Conservation (phyloP, 2,113 vertebrate genomes). For the Lagenorhynchus albirostris region DNA sequence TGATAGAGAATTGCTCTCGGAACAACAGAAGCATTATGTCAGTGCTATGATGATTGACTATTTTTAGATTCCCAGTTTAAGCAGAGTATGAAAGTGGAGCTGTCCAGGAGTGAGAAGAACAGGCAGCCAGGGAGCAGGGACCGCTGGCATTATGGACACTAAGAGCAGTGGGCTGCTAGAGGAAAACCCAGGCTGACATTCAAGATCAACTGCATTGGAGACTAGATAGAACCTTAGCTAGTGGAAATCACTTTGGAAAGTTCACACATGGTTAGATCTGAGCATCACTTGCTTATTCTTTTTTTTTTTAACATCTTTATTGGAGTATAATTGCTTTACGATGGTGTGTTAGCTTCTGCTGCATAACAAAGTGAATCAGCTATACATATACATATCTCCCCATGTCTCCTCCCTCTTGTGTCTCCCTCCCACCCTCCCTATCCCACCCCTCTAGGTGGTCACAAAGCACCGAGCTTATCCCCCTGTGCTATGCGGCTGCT, state of each 20-base stretch:
- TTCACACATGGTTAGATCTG: neutral
- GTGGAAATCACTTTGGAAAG: neutral
- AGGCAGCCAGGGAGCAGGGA: neutral
- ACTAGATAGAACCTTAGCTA: neutral
- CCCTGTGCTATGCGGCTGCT: too few species aligned
- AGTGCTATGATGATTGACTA: neutral
- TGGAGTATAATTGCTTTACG: too few species aligned
- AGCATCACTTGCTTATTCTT: neutral
- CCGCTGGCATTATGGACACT: neutral
- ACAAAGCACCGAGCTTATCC: too few species aligned
- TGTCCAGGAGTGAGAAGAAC: neutral
- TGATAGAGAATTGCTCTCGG: neutral
- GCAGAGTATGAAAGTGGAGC: neutral
- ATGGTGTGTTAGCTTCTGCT: too few species aligned
- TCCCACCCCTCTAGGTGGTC: too few species aligned
- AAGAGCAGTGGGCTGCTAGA: neutral
- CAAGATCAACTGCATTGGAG: neutral
- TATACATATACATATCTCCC: too few species aligned
- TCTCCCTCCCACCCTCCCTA: too few species aligned
- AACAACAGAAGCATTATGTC: neutral
- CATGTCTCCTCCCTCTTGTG: too few species aligned
- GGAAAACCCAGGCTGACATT: neutral
- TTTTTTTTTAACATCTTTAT: too few species aligned
- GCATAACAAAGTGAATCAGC: too few species aligned
- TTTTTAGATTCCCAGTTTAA: neutral